Conservation (phyloP, 2,113 vertebrate genomes). For the Syngnathus floridae region DNA sequence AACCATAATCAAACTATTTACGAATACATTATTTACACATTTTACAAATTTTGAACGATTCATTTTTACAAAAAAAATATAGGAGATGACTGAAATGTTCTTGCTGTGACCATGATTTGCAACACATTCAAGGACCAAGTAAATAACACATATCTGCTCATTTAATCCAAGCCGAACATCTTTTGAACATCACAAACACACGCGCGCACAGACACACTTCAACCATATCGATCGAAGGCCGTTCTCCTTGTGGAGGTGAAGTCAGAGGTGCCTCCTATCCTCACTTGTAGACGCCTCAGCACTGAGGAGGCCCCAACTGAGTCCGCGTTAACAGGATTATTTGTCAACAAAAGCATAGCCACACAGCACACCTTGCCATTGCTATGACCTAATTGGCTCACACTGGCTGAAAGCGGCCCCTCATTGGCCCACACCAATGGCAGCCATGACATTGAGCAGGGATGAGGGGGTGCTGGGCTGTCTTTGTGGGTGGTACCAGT, state of each 20-base stretch:
- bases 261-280: slow-evolving; percentile 18
- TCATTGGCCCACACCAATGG: slow-evolving; percentile 52
- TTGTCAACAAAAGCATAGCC: slow-evolving; percentile 50
- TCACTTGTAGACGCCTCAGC: slow-evolving; percentile 1
- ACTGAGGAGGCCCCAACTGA: slow-evolving; percentile 30
- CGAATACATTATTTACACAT: too few species aligned
- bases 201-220: background rate
- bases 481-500: slow-evolving; percentile 60
- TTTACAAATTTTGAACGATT: background rate
- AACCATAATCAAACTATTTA: too few species aligned
- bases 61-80: background rate
- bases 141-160: slow-evolving; percentile 9
- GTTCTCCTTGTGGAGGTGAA: slow-evolving; percentile 42
- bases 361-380: slow-evolving; percentile 54
- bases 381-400: slow-evolving; percentile 58
- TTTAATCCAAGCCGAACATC: slow-evolving; percentile 6
- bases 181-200: background rate
- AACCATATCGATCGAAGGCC: slow-evolving; percentile 27
- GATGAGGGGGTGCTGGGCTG: slow-evolving; percentile 18
- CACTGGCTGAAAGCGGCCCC: slow-evolving; percentile 28
- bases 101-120: background rate
- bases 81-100: background rate
- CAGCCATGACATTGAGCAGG: slow-evolving; percentile 63
- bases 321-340: slow-evolving; percentile 44
- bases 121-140: slow-evolving; percentile 15